Conservation (phyloP, 2,797 vertebrate species). For the Chloroceryle inda region DNA sequence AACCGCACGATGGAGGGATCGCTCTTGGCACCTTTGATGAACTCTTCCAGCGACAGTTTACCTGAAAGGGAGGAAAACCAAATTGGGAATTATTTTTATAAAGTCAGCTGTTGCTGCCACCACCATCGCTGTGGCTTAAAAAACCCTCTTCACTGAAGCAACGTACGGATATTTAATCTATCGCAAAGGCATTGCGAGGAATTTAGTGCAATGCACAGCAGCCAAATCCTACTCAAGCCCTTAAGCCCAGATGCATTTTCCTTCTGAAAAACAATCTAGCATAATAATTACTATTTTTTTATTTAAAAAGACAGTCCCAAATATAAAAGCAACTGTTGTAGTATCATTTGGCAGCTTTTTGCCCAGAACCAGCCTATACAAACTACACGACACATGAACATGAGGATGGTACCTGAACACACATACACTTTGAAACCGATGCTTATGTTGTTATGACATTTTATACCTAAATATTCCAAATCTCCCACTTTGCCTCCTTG, state of each 20-base stretch:
- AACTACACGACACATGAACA: not conserved
- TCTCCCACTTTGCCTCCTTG: not conserved
- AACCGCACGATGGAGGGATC: slow-evolving; percentile 90
- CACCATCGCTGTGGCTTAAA: not conserved
- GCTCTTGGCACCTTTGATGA: slow-evolving; percentile 92
- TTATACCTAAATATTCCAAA: not conserved
- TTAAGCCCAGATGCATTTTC: slow-evolving; percentile 48
- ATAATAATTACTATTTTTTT: not conserved
- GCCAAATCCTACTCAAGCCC: slow-evolving; percentile 50
- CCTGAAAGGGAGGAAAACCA: slow-evolving; percentile 65
- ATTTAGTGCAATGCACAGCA: slow-evolving; percentile 14
- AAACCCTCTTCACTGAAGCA: not conserved
- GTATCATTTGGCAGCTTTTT: not conserved
- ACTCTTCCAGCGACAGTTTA: slow-evolving; percentile 89
- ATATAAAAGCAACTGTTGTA: not conserved
- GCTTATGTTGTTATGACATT: not conserved
- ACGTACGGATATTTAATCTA: not conserved
- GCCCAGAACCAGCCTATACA: not conserved
- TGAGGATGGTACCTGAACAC: not conserved
- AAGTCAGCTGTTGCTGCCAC: not conserved
- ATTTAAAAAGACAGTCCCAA: slow-evolving; percentile 1
- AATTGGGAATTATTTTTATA: not conserved
- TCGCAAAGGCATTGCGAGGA: not conserved
- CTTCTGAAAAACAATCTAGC: slow-evolving; percentile 22
- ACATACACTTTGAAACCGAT: fast-evolving